phyloP scores from a whole-genome alignment of 1,140 invertebrate genomes.

The Hyles vespertilio region DNA sequence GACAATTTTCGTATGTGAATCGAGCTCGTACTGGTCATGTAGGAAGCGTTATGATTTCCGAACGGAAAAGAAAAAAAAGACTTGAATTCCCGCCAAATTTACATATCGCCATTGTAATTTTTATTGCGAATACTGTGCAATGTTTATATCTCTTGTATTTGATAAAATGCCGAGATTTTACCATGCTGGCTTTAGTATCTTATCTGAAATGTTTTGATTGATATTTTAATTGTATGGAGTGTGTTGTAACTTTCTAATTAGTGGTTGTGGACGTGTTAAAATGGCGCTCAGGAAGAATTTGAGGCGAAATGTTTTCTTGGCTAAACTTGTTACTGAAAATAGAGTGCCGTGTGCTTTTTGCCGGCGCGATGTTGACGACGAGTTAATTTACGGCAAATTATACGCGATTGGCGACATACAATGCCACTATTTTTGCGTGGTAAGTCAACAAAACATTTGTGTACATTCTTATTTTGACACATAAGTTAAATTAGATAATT shows the following conservation, averaged over 20 bases:
- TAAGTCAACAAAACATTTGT: conserved; percentile 32
- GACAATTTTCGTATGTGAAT: conserved; percentile 31
- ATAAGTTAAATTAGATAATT: too few species aligned
- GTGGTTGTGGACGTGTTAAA: conserved; percentile 1
- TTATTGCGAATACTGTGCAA: neutral
- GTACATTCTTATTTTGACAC: too few species aligned
- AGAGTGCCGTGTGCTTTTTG: conserved; percentile 54
- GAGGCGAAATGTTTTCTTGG: conserved; percentile 29
- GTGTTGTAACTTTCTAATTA: too few species aligned
- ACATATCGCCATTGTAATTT: conserved; percentile 4
- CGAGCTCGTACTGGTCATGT: neutral
- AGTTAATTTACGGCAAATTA: conserved; percentile 56
- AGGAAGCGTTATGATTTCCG: neutral
- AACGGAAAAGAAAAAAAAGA: conserved; percentile 4
- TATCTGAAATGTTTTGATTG: too few species aligned
- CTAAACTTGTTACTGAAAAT: conserved; percentile 42
- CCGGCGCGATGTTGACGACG: conserved; percentile 45
- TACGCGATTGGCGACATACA: conserved; percentile 58
- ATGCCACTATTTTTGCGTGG: conserved; percentile 67
- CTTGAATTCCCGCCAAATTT: conserved; percentile 9
- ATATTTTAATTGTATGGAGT: too few species aligned
- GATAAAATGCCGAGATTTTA: too few species aligned
- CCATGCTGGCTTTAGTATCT: too few species aligned
- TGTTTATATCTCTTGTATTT: too few species aligned
- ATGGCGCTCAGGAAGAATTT: conserved; percentile 29